Percentiles rank a stretch among this genome's conserved stretches.
These are phyloP conservation scores for Sander lucioperca DNA, from an alignment of 2,113 vertebrate species.

Conservation along the genomic window DNA sequence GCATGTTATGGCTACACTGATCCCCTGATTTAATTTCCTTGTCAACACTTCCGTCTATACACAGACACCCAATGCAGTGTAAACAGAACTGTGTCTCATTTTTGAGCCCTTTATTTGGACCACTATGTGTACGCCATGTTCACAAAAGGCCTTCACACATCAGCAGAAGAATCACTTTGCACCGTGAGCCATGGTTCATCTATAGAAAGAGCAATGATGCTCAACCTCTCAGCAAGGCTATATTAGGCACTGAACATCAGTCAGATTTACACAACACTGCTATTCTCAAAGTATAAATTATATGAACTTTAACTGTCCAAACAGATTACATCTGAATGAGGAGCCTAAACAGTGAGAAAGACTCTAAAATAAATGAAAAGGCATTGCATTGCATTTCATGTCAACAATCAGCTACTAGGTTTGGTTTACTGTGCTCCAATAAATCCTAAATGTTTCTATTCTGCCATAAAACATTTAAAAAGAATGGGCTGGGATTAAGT, in stretches of 20 bases:
- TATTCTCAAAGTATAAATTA: not conserved
- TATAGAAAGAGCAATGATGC: no score
- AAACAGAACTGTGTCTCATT: not conserved
- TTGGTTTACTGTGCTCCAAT: not conserved
- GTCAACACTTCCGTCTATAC: not conserved
- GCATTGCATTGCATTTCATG: not conserved
- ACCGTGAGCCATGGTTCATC: not conserved
- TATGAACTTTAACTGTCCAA: not conserved
- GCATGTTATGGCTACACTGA: not conserved
- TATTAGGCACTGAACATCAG: not conserved
- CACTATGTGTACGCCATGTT: not conserved
- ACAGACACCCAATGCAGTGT: not conserved
- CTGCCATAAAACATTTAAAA: not conserved
- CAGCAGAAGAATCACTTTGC: not conserved
- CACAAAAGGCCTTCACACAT: not conserved
- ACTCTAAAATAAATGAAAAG: not conserved
- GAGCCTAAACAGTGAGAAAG: not conserved
- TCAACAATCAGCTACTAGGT: not conserved
- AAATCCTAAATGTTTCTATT: not conserved
- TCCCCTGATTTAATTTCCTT: not conserved
- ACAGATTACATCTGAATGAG: not conserved
- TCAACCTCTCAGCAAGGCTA: not conserved
- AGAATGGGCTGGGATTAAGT: not conserved
- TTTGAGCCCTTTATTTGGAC: not conserved
- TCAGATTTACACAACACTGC: not conserved